These are phyloP conservation scores for Erithacus rubecula DNA, from an alignment of 2,797 vertebrate genomes.

Conservation along the genomic window DNA sequence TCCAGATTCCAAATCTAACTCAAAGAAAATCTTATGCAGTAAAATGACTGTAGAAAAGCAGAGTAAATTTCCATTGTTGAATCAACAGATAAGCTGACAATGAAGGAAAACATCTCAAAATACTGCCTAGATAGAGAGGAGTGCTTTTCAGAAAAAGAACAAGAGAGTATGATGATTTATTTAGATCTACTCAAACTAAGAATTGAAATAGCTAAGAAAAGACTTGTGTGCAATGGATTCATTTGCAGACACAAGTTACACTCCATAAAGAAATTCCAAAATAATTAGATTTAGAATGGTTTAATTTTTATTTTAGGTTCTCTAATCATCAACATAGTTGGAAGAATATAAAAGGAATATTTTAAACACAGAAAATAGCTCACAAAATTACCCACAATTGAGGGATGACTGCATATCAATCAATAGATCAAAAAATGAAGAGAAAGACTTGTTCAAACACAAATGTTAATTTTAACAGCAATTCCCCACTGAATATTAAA, in stretches of 20 bases:
- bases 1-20: not conserved
- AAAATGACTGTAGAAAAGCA: not conserved
- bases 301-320: not conserved
- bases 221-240: not conserved
- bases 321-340: not conserved
- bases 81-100: not conserved
- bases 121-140: not conserved
- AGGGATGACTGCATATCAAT: not conserved
- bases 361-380: constrained; percentile 4
- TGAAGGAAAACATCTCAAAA: not conserved
- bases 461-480: not conserved
- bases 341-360: not conserved
- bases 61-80: not conserved
- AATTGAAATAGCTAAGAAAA: not conserved
- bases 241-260: not conserved
- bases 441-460: constrained; percentile 12
- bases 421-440: constrained; percentile 13
- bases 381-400: not conserved
- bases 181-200: not conserved
- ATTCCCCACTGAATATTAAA: not conserved
- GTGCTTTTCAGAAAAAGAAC: not conserved
- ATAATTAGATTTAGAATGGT: not conserved
- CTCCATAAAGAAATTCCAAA: not conserved
- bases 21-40: not conserved
- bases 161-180: not conserved